Evolutionary conservation across 2,888 invertebrate genomes (phyloP).

Genomic region (Ichneumon xanthorius): DNA sequence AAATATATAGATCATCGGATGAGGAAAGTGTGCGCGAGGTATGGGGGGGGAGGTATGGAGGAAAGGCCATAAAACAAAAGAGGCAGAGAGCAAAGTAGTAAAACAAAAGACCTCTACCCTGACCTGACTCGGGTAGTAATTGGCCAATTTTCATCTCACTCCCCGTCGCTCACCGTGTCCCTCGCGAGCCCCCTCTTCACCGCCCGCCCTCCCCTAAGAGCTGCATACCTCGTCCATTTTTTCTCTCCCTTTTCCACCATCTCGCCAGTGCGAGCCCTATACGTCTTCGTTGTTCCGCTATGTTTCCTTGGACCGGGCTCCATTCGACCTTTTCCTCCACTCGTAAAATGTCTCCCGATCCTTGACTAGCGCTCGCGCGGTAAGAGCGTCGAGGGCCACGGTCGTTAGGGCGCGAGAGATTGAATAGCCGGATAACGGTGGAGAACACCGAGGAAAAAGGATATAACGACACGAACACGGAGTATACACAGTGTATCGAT

Average conservation of each 20-base stretch:
- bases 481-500: neutral
- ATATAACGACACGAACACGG: slow-evolving; percentile 29
- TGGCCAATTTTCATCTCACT: slow-evolving; percentile 72
- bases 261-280: neutral
- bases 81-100: slow-evolving; percentile 62
- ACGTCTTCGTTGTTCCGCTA: slow-evolving; percentile 21
- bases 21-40: slow-evolving; percentile 44
- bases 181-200: slow-evolving; percentile 42
- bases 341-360: slow-evolving; percentile 57
- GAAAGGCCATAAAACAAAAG: slow-evolving; percentile 47
- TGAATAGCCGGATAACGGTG: slow-evolving; percentile 55
- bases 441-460: slow-evolving; percentile 18
- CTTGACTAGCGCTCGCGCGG: slow-evolving; percentile 44
- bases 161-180: slow-evolving; percentile 48
- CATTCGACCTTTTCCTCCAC: slow-evolving; percentile 48
- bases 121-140: slow-evolving; percentile 73
- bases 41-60: slow-evolving; percentile 35
- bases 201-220: slow-evolving; percentile 4
- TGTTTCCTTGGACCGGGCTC: slow-evolving; percentile 17
- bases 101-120: slow-evolving; percentile 73
- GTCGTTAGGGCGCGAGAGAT: slow-evolving; percentile 52
- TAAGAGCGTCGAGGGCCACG: slow-evolving; percentile 35
- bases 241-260: slow-evolving; percentile 40
- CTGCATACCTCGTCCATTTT: slow-evolving; percentile 14
- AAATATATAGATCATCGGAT: neutral